Conservation (phyloP, 2,888 invertebrate species). For the Troilus luridus region DNA sequence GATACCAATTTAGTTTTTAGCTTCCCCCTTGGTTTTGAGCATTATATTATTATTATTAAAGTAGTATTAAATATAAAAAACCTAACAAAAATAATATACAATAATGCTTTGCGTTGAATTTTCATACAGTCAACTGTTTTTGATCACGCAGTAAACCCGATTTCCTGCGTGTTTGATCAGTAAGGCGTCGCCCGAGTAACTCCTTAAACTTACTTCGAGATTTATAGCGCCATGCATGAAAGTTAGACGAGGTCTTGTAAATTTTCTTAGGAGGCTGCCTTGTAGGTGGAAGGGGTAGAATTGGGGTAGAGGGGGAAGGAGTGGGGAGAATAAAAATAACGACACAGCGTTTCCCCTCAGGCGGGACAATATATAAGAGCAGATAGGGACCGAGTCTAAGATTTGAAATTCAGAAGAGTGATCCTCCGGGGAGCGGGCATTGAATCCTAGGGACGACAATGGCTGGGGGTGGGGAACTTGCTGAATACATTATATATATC, state of each 20-base stretch:
- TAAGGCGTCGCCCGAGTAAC: not conserved
- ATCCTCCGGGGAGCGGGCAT: conserved; percentile 53
- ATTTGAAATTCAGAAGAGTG: conserved; percentile 60
- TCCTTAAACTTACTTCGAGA: not conserved
- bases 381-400: conserved; percentile 46
- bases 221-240: conserved; percentile 55
- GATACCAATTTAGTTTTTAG: no score
- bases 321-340: conserved; percentile 56
- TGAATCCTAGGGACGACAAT: conserved; percentile 59
- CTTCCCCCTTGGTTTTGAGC: no score
- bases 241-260: conserved; percentile 48
- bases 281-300: not conserved
- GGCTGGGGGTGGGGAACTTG: conserved; percentile 47
- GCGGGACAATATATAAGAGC: conserved; percentile 54
- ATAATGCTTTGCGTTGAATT: no score
- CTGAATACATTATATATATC: conserved; percentile 58
- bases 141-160: no score
- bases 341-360: conserved; percentile 50
- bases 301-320: not conserved
- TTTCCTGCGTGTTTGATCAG: not conserved
- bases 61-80: no score
- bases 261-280: conserved; percentile 3
- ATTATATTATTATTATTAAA: no score
- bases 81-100: no score
- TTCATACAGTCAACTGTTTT: no score